Evolutionary conservation across 2,113 vertebrate species (phyloP), one percentile per base, ranked within the genome.

Genomic region (Hippoglossus stenolepis): DNA sequence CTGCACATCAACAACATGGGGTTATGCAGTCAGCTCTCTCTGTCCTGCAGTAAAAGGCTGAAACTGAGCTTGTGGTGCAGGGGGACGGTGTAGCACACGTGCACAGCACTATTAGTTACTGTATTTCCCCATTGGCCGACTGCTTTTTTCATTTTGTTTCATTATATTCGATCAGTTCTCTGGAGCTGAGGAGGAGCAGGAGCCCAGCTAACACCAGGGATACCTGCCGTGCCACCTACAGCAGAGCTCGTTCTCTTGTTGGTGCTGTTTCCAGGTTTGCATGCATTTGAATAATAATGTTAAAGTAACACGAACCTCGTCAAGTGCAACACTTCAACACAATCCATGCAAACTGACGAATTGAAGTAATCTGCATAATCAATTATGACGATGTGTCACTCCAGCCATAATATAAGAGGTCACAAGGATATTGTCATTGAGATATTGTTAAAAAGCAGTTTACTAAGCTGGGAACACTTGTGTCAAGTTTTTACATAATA

Each of bases 1-100:
- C 54, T 40, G 63, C 43, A 69, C 67, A 73, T 73, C 63, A 35
- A n/a, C 40, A 9, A 35, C 7, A 31, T 49, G 1, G 38, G 43
- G 18, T 10, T 53, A 68, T 60, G 54, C 9, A 23, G 57, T 61
- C 63, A 66, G 17, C 3, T 5, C 71, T 24, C 54, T 31, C 62
- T 60, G 65, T 61, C 64, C 58, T 65, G 51, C 43, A 54, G 64
- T 38, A 35, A 75, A 49, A 61, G 28, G 15, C 26, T 66, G 40
- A 58, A 70, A 61, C 70, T 63, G 51, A 74, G 61, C 40, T 75
- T 31, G 31, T 0, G 11, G 66, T 62, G 63, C 21, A 18, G 3
- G 61, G 31, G 40, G 21, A 75, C 3, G 23, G 47, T 28, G 70
- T 49, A 61, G 43, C 58, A 64, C 28, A 66, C 62, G 58, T 35